Conservation (phyloP, 2,113 vertebrate genomes). For the Hyperopisus bebe region DNA sequence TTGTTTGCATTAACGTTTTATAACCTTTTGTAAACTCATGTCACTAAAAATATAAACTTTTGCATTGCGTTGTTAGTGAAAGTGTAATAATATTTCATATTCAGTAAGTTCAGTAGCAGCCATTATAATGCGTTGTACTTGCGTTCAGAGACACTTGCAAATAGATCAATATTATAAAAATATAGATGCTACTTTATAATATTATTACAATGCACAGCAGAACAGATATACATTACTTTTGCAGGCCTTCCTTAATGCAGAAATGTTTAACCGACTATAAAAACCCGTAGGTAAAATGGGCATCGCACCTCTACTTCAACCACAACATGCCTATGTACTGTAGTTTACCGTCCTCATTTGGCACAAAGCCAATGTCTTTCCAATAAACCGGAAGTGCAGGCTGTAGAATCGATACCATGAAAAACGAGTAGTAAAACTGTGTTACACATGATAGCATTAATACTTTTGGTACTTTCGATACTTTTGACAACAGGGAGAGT, state of each 20-base stretch:
- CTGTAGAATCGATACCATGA: neutral
- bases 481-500: neutral
- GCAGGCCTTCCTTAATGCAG: neutral
- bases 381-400: neutral
- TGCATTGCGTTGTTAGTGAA: neutral
- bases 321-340: neutral
- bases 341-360: neutral
- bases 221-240: neutral
- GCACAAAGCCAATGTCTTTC: neutral
- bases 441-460: neutral
- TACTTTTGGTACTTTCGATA: neutral
- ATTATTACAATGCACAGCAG: neutral
- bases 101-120: neutral
- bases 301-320: neutral
- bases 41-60: neutral
- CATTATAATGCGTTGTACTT: neutral
- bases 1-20: neutral
- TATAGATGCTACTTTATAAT: neutral
- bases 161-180: neutral
- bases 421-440: neutral
- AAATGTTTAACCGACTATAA: neutral
- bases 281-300: neutral
- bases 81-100: neutral
- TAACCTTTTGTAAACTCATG: neutral
- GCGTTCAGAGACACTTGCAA: neutral